Conservation (phyloP, 2,888 invertebrate species). For the Caenorhabditis sp. region DNA sequence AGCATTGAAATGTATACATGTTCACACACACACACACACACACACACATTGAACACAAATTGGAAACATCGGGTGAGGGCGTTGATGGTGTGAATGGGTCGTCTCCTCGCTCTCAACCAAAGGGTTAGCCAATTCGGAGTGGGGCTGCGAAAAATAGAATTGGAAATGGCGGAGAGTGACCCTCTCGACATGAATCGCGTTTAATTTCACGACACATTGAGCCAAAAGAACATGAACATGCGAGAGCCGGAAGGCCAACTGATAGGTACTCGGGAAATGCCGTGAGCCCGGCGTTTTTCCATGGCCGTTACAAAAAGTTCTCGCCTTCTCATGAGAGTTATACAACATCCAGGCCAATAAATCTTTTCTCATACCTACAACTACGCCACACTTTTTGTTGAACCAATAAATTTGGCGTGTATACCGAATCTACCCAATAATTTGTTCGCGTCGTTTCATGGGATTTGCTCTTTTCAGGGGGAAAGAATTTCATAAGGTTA, state of each 20-base stretch:
- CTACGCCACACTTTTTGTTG: neutral
- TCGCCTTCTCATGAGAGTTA: neutral
- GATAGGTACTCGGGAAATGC: neutral
- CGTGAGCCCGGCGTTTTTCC: neutral
- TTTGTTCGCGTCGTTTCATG: too few relatives aligned
- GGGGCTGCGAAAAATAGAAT: neutral
- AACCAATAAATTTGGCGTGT: neutral
- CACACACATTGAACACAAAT: too few relatives aligned
- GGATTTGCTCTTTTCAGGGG: too few relatives aligned
- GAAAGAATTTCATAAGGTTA: slow-evolving; percentile 3
- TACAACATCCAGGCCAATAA: neutral
- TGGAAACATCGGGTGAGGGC: too few relatives aligned
- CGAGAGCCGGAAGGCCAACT: neutral
- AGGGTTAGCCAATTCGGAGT: too few relatives aligned
- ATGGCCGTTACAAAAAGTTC: neutral
- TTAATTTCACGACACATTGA: slow-evolving; percentile 49
- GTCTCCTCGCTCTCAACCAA: neutral
- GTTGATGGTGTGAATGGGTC: slow-evolving; percentile 20
- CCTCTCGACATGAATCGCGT: slow-evolving; percentile 52
- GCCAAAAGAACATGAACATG: neutral
- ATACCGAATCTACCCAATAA: neutral
- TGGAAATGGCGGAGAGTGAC: slow-evolving; percentile 1
- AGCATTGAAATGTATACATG: too few relatives aligned
- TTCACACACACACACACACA: too few relatives aligned
- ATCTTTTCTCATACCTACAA: neutral